phyloP scores from a whole-genome alignment of 2,888 invertebrate species.

The Phyllotreta striolata region DNA sequence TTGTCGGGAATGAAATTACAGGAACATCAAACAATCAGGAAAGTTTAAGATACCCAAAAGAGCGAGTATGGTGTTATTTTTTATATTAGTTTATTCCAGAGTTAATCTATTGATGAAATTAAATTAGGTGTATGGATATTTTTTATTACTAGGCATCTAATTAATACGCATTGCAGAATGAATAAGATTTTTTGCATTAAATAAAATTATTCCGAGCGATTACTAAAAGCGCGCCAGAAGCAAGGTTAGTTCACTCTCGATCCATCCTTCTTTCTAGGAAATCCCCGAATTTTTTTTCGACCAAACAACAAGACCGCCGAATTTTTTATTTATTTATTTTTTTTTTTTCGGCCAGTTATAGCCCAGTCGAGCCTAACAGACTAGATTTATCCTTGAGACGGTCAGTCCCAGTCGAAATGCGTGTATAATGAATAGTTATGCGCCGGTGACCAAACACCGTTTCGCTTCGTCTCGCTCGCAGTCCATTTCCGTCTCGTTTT shows the following conservation, averaged over 20 bases:
- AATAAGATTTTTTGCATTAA: too few relatives aligned
- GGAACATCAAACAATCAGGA: too few relatives aligned
- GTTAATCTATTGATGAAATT: too few relatives aligned
- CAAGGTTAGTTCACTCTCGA: neutral
- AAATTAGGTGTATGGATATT: too few relatives aligned
- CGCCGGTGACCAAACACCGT: slow-evolving; percentile 58
- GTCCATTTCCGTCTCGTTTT: slow-evolving; percentile 26
- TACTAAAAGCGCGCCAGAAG: too few relatives aligned
- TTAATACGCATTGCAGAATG: too few relatives aligned
- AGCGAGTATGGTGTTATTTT: too few relatives aligned
- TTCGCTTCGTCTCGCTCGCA: slow-evolving; percentile 32
- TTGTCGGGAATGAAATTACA: too few relatives aligned
- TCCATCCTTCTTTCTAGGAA: slow-evolving; percentile 13
- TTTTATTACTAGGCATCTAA: too few relatives aligned
- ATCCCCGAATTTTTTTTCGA: slow-evolving; percentile 28
- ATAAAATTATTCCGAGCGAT: too few relatives aligned
- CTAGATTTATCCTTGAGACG: slow-evolving; percentile 60
- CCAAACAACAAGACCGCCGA: slow-evolving; percentile 28
- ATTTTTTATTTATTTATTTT: neutral
- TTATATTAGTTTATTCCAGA: too few relatives aligned
- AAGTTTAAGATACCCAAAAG: too few relatives aligned
- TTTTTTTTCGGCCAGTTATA: slow-evolving; percentile 26
- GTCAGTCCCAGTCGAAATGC: slow-evolving; percentile 53
- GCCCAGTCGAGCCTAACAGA: slow-evolving; percentile 50
- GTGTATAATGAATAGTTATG: slow-evolving; percentile 57